Evolutionary conservation across 2,888 invertebrate genomes (phyloP).

Genomic region (Ptilodon capucinus): DNA sequence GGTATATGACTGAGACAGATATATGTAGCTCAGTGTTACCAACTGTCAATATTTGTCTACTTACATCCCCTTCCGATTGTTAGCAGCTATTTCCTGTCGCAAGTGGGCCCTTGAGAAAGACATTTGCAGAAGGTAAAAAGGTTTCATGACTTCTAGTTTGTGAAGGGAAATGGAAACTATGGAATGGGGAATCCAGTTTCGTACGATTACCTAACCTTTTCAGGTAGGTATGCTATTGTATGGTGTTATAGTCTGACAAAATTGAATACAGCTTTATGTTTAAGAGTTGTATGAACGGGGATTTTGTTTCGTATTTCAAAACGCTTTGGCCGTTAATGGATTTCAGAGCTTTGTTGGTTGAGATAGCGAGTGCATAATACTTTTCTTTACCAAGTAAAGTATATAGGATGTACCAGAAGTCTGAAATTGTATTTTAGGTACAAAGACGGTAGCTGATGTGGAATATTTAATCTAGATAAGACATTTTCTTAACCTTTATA

Average conservation of each 20-base stretch:
- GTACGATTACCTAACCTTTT: not conserved
- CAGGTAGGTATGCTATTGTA: not conserved
- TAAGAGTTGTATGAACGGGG: no score
- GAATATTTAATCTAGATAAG: no score
- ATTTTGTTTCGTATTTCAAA: no score
- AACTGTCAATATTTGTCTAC: conserved; percentile 28
- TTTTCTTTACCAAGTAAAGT: no score
- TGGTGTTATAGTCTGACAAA: not conserved
- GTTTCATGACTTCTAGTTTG: conserved; percentile 8
- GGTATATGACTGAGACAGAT: no score
- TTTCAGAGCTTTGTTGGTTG: no score
- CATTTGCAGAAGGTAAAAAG: conserved; percentile 10
- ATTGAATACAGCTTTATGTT: not conserved
- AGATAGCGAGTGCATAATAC: no score
- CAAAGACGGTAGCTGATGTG: no score
- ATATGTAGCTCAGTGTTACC: conserved; percentile 10
- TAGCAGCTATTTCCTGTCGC: conserved; percentile 25
- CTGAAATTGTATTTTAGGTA: no score
- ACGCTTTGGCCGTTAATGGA: no score
- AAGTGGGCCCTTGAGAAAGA: conserved; percentile 20
- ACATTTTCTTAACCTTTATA: no score
- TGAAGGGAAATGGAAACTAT: not conserved
- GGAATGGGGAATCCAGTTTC: not conserved
- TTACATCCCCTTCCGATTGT: conserved; percentile 29
- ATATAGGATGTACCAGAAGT: no score